Evolutionary conservation across 2,113 vertebrate genomes (phyloP).

Genomic region (Apteryx mantelli): DNA sequence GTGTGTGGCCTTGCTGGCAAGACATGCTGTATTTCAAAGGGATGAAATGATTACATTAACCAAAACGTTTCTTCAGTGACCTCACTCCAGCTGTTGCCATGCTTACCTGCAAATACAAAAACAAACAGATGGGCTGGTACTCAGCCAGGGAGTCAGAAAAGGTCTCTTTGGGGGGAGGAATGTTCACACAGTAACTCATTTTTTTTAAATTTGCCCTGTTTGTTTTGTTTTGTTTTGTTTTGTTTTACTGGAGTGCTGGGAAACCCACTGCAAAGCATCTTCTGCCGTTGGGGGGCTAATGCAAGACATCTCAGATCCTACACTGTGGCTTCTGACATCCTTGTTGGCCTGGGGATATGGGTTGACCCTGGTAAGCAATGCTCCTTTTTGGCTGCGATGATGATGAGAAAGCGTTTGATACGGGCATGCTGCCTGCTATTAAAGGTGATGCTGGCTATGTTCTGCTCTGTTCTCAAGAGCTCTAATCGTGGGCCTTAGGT

Average conservation of each 20-base stretch:
- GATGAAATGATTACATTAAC: conserved; percentile 21
- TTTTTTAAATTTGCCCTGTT: too few species aligned
- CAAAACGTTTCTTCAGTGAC: not conserved
- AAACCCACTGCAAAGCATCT: not conserved
- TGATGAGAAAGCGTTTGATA: not conserved
- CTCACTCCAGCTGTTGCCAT: not conserved
- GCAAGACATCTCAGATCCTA: not conserved
- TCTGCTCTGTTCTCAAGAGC: not conserved
- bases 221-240: not conserved
- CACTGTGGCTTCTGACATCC: not conserved
- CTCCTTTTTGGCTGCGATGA: not conserved
- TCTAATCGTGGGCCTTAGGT: not conserved
- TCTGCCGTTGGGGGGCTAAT: not conserved
- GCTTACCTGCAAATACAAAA: conserved; percentile 18
- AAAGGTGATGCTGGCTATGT: not conserved
- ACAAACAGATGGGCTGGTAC: not conserved
- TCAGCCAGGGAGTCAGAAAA: not conserved
- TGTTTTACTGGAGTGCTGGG: not conserved
- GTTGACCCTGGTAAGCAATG: not conserved
- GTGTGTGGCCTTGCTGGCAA: not conserved
- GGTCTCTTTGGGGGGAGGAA: not conserved
- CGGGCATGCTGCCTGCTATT: not conserved
- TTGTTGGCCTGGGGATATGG: not conserved
- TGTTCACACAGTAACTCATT: not conserved
- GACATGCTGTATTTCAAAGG: not conserved